Conservation (phyloP, 2,797 vertebrate genomes). For the Peromyscus eremicus region DNA sequence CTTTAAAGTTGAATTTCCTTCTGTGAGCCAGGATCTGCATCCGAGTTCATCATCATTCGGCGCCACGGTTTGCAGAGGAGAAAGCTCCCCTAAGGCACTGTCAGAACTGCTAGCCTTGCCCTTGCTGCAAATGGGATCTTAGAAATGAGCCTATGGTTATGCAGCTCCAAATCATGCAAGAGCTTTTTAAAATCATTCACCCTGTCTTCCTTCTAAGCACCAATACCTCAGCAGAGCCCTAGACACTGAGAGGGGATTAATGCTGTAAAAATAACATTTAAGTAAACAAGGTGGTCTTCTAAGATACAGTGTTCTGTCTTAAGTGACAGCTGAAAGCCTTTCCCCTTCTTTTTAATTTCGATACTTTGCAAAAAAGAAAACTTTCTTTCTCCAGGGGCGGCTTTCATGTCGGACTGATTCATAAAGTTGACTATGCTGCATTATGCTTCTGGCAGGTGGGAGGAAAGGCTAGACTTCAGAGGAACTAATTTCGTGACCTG, state of each 20-base stretch:
- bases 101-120: constrained; percentile 57
- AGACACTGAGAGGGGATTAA: constrained; percentile 17
- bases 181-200: constrained; percentile 51
- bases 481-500: background rate
- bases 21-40: constrained; percentile 20
- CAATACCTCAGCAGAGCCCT: background rate
- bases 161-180: constrained; percentile 56
- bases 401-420: constrained; percentile 66
- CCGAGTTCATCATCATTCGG: constrained; percentile 60
- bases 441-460: background rate
- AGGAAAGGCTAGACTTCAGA: background rate
- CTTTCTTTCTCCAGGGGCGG: constrained; percentile 57
- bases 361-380: constrained; percentile 40
- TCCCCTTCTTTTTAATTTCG: background rate
- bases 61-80: constrained; percentile 48
- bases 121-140: constrained; percentile 63
- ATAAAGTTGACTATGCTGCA: background rate
- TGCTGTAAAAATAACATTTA: constrained; percentile 60
- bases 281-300: constrained; percentile 36
- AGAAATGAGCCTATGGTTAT: constrained; percentile 66
- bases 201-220: constrained; percentile 5
- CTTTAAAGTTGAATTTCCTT: constrained; percentile 64
- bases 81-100: constrained; percentile 38
- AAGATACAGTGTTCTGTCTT: background rate
- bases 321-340: background rate